Conservation (phyloP, 1,140 invertebrate genomes). For the Eumeta japonica region DNA sequence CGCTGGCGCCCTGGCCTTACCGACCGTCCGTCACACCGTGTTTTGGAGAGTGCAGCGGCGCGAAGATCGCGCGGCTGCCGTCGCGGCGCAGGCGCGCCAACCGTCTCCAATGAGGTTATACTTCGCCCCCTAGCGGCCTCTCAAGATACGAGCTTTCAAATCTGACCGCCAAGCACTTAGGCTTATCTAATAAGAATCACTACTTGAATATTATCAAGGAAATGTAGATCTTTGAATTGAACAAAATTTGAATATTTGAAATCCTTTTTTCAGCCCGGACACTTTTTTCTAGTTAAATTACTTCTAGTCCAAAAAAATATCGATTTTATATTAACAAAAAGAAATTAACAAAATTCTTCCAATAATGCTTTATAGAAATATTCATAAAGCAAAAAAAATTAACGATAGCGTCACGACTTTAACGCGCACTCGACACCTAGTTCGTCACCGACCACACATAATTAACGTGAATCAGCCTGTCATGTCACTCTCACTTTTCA, state of each 20-base stretch:
- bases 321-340: neutral
- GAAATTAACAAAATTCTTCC: neutral
- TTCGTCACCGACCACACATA: constrained; percentile 46
- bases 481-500: constrained; percentile 17
- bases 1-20: too few relatives aligned
- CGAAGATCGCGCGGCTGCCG: constrained; percentile 38
- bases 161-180: constrained; percentile 32
- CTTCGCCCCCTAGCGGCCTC: constrained; percentile 25
- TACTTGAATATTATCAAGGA: too few relatives aligned
- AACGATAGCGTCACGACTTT: neutral
- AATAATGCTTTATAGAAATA: neutral
- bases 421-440: constrained; percentile 35
- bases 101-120: constrained; percentile 16
- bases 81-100: constrained; percentile 36
- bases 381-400: neutral
- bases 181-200: too few relatives aligned
- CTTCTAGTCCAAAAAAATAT: neutral
- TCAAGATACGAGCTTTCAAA: constrained; percentile 26
- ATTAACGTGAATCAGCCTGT: constrained; percentile 44
- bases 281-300: neutral
- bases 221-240: too few relatives aligned
- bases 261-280: too few relatives aligned
- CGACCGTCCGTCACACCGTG: too few relatives aligned
- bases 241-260: too few relatives aligned
- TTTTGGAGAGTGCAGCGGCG: constrained; percentile 34